phyloP scores from a whole-genome alignment of 2,113 vertebrate genomes.

The Xerus inauris region DNA sequence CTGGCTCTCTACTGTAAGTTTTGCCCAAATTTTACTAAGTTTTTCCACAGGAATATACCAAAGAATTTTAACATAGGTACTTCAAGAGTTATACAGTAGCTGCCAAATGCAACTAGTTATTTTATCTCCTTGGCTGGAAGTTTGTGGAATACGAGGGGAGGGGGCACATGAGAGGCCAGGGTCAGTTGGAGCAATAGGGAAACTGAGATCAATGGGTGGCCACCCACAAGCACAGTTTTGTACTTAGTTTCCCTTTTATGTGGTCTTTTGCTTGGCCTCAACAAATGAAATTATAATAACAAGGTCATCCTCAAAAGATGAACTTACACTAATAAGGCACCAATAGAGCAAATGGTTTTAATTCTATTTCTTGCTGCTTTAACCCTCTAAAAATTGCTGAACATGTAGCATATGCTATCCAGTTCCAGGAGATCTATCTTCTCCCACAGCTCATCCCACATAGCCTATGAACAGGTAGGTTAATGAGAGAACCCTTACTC shows the following conservation, averaged over 20 bases:
- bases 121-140: slow-evolving; percentile 56
- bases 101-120: slow-evolving; percentile 20
- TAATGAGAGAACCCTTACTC: background rate
- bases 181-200: background rate
- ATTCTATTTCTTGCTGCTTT: slow-evolving; percentile 39
- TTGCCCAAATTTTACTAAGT: background rate
- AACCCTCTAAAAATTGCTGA: background rate
- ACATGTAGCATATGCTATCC: background rate
- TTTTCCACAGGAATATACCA: background rate
- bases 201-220: background rate
- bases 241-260: slow-evolving; percentile 1
- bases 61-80: slow-evolving; percentile 44
- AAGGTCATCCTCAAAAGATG: background rate
- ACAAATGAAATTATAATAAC: slow-evolving; percentile 48
- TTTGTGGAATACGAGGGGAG: background rate
- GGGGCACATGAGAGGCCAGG: background rate
- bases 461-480: background rate
- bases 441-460: background rate
- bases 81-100: slow-evolving; percentile 35
- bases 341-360: slow-evolving; percentile 8
- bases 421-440: background rate
- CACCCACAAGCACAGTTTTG: background rate
- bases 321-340: slow-evolving; percentile 15
- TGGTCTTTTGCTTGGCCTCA: slow-evolving; percentile 22
- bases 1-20: background rate